phyloP scores from a whole-genome alignment of 2,888 invertebrate genomes.

The Priocnemis perturbator region DNA sequence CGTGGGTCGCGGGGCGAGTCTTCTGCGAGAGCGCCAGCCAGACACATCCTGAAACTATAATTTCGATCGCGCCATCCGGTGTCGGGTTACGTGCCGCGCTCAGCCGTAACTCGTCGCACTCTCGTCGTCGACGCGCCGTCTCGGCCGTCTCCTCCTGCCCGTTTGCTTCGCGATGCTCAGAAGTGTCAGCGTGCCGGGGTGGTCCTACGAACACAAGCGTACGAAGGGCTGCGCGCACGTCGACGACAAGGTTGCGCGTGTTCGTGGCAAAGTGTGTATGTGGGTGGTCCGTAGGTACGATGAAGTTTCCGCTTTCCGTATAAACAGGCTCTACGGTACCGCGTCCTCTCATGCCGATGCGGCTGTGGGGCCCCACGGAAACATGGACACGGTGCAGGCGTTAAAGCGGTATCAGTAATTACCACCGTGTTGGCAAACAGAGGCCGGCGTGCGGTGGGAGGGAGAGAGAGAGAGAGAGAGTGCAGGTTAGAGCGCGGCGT shows the following conservation, averaged over 20 bases:
- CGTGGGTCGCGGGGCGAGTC: no score
- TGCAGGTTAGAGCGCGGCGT: neutral
- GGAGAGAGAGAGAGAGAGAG: constrained; percentile 7
- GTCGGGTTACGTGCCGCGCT: constrained; percentile 2
- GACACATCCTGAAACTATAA: constrained; percentile 6
- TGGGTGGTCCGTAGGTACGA: constrained; percentile 35
- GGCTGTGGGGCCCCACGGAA: constrained; percentile 28
- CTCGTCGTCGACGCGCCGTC: neutral
- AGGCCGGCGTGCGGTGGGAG: constrained; percentile 30
- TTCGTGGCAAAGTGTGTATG: neutral
- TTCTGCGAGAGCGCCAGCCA: no score
- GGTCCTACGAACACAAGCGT: neutral
- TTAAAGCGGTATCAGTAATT: constrained; percentile 71
- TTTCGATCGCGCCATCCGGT: constrained; percentile 24
- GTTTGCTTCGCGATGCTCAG: constrained; percentile 28
- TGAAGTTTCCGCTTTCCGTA: constrained; percentile 57
- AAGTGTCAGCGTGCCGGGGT: constrained; percentile 36
- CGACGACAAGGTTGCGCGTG: neutral
- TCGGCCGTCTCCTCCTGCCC: constrained; percentile 9
- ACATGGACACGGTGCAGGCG: constrained; percentile 50
- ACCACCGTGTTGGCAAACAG: constrained; percentile 69
- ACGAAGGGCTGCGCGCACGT: neutral
- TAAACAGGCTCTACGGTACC: constrained; percentile 53
- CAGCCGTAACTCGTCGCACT: constrained; percentile 1
- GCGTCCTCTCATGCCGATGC: constrained; percentile 3